A percentile compares a stretch with the other conserved stretches of the same genome.
phyloP scores from a whole-genome alignment of 1,140 invertebrate genomes.

The Musca domestica region DNA sequence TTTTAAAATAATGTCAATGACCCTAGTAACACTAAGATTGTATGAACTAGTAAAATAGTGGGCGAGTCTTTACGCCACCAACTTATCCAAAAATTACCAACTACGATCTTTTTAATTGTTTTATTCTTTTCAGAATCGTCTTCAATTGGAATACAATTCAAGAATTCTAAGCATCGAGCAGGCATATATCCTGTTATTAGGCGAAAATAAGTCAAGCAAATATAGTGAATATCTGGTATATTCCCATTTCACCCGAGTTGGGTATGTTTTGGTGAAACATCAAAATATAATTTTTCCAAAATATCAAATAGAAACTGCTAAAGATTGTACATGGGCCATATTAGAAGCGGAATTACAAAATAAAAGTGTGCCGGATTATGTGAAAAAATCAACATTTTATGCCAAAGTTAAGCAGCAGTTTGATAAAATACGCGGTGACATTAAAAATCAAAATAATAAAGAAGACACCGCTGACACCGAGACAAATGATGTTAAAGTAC shows the following conservation, averaged over 20 bases:
- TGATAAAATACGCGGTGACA: constrained; percentile 29
- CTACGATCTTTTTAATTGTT: background rate
- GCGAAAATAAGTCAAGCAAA: constrained; percentile 32
- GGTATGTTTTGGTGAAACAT: constrained; percentile 45
- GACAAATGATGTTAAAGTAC: background rate
- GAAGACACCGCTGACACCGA: background rate
- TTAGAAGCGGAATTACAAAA: constrained; percentile 31
- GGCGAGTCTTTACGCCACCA: too few relatives aligned
- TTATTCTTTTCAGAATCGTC: constrained; percentile 34
- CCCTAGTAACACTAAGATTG: too few relatives aligned
- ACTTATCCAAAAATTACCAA: background rate
- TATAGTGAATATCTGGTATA: constrained; percentile 46
- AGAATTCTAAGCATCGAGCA: constrained; percentile 43
- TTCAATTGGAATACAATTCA: constrained; percentile 39
- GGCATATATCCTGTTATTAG: constrained; percentile 41
- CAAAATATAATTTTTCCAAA: background rate
- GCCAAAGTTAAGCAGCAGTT: constrained; percentile 24
- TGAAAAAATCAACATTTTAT: constrained; percentile 31
- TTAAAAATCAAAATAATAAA: constrained; percentile 20
- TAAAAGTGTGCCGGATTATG: constrained; percentile 29
- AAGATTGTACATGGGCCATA: constrained; percentile 42
- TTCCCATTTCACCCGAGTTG: constrained; percentile 37
- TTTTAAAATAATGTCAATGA: too few relatives aligned
- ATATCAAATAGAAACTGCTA: background rate
- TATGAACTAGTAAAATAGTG: too few relatives aligned